Evolutionary conservation across 2,797 vertebrate species (phyloP).

Genomic region (Schizothorax lantsangensis): DNA sequence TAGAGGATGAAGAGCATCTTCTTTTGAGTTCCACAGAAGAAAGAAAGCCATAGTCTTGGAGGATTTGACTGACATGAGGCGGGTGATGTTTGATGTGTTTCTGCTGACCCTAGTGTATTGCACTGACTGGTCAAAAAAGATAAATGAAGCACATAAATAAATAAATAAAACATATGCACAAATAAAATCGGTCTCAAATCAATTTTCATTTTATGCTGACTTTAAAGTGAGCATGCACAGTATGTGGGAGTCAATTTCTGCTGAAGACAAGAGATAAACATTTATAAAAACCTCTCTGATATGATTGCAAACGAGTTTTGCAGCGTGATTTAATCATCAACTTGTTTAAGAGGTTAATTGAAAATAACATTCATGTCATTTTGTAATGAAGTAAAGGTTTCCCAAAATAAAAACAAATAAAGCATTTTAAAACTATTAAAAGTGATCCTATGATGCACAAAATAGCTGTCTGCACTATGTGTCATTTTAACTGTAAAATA

Average conservation of each 20-base stretch:
- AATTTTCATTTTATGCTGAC: neutral
- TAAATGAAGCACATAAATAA: too few species aligned
- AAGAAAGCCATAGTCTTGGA: neutral
- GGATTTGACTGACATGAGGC: neutral
- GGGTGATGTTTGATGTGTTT: neutral
- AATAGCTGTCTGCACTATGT: neutral
- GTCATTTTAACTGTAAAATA: too few species aligned
- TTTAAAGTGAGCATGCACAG: neutral
- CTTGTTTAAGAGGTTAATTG: neutral
- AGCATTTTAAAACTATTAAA: neutral
- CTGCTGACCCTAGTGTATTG: neutral
- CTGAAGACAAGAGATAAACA: neutral
- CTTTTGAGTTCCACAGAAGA: neutral
- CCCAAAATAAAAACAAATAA: neutral
- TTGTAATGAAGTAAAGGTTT: neutral
- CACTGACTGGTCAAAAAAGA: neutral
- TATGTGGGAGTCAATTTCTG: neutral
- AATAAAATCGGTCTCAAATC: neutral
- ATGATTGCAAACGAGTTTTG: neutral
- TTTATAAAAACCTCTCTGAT: neutral
- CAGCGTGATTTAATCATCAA: neutral
- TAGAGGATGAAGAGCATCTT: neutral
- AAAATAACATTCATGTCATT: neutral
- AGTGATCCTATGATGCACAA: neutral
- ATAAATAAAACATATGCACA: neutral